Evolutionary conservation across 2,888 invertebrate genomes (phyloP).

Genomic region (Xiphydria camelus): DNA sequence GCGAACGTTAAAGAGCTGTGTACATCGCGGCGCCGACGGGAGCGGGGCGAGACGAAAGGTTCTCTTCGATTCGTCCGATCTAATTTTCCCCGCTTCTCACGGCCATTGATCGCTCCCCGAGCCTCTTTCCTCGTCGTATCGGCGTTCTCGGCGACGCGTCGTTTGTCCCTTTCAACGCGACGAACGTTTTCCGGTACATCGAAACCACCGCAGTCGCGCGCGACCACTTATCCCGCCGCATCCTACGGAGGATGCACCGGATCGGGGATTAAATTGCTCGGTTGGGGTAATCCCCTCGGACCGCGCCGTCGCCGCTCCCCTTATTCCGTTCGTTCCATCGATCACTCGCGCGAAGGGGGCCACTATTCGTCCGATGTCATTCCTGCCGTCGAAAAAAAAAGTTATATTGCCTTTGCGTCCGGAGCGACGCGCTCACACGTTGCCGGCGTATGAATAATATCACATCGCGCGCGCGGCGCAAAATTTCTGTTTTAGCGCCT

Average conservation of each 20-base stretch:
- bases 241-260: too few species aligned
- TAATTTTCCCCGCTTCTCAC: too few species aligned
- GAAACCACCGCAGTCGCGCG: too few species aligned
- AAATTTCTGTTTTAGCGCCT: conserved; percentile 8
- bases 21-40: conserved; percentile 1
- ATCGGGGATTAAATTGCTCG: conserved; percentile 5
- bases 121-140: too few species aligned
- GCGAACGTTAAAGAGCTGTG: conserved; percentile 9
- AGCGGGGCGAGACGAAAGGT: too few species aligned
- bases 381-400: conserved; percentile 23
- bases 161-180: too few species aligned
- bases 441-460: conserved; percentile 45
- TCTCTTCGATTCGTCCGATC: too few species aligned
- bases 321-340: not conserved
- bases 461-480: conserved; percentile 23
- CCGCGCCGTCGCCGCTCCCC: too few species aligned
- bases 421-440: conserved; percentile 33
- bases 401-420: conserved; percentile 42
- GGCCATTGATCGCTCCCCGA: too few species aligned
- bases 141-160: too few species aligned
- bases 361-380: conserved; percentile 6
- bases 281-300: not conserved
- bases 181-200: too few species aligned
- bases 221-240: too few species aligned
- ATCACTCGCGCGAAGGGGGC: conserved; percentile 3